Base-by-base conservation (phyloP, 1,140 invertebrate species). In the Brachionus rotundiformis region DNA sequence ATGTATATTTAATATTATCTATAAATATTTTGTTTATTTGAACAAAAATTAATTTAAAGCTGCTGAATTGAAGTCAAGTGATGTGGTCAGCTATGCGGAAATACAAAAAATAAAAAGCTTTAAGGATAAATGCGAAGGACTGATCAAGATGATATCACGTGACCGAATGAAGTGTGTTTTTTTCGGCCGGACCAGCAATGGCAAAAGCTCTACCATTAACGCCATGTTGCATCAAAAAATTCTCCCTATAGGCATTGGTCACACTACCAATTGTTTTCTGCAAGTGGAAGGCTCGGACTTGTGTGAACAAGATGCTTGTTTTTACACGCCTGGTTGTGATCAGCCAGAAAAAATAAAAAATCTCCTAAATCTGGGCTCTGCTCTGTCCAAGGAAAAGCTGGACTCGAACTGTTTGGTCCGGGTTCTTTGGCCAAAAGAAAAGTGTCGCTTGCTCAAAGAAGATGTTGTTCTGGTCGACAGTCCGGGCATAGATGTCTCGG, bases 131-230 rank as follows among this genome's bases (percentile, higher is more conserved):
- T 81, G 79, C 31, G 63, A 63, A n/a, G 54, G 54, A 31, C 19
- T 81, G 16, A 65, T 81, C 10, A 63, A 81, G 33, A 73, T 82
- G 29, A 68, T 82, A 11, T 73, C 61, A 59, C 63, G 81, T 59
- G 81, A 82, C 47, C 63, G 63, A 25, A 82, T 82, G 81, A 82
- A 82, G 47, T 63, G 68, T 13, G 81, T 82, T 13, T 82, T 82
- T 59, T 82, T 82, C 36, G 81, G 81, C 23, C 59, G 97, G 86
- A 99, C 98, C 73, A 98, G 95, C 82, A 99, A 99, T 90, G 98
- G 98, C 63, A 99, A 99, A 89, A 98, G 96, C 87, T 96, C 95
- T 3, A 96, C 98, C 6, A 98, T 99, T 82, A 99, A 99, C 90
- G 95, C 98, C 19, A 99, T 99, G 96, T 89, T 99, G 82, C 90